Percentiles rank a stretch among this genome's conserved stretches.
Conservation (phyloP, 2,888 invertebrate genomes). For the Altica lythri region DNA sequence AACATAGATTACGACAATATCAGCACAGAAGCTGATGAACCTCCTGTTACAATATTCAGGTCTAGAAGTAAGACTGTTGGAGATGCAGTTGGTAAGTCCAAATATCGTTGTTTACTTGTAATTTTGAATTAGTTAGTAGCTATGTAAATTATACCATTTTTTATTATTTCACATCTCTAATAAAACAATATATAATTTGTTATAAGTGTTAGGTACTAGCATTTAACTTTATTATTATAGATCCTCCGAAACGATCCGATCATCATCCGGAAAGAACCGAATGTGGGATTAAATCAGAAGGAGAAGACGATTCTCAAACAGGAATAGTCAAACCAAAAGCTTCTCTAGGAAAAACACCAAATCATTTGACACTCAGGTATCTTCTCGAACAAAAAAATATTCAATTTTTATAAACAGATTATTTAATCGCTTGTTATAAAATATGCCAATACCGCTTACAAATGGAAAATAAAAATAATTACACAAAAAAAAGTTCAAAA, state of each 20-base stretch:
- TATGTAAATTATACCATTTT: too few relatives aligned
- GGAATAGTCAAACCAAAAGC: slow-evolving; percentile 64
- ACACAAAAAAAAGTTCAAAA: too few relatives aligned
- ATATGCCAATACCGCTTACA: too few relatives aligned
- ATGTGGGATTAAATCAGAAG: slow-evolving; percentile 83
- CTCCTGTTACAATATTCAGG: slow-evolving; percentile 66
- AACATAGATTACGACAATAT: slow-evolving; percentile 85
- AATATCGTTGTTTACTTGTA: background rate
- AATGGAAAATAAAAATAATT: too few relatives aligned
- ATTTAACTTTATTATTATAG: slow-evolving; percentile 12
- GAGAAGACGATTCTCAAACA: slow-evolving; percentile 81
- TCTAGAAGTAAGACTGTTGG: slow-evolving; percentile 91
- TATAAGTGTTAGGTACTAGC: too few relatives aligned
- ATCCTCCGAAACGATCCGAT: slow-evolving; percentile 50
- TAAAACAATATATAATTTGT: too few relatives aligned
- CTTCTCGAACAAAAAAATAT: too few relatives aligned
- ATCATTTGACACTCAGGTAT: slow-evolving; percentile 86
- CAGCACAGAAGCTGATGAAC: slow-evolving; percentile 74
- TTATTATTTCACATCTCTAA: too few relatives aligned
- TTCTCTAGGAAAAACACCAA: slow-evolving; percentile 85
- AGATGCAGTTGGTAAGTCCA: slow-evolving; percentile 73
- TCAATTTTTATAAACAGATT: too few relatives aligned
- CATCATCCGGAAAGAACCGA: slow-evolving; percentile 62
- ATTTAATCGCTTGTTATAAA: too few relatives aligned
- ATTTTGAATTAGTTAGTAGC: background rate